Conservation (phyloP, 2,113 vertebrate genomes). For the Porphyrio hochstetteri region DNA sequence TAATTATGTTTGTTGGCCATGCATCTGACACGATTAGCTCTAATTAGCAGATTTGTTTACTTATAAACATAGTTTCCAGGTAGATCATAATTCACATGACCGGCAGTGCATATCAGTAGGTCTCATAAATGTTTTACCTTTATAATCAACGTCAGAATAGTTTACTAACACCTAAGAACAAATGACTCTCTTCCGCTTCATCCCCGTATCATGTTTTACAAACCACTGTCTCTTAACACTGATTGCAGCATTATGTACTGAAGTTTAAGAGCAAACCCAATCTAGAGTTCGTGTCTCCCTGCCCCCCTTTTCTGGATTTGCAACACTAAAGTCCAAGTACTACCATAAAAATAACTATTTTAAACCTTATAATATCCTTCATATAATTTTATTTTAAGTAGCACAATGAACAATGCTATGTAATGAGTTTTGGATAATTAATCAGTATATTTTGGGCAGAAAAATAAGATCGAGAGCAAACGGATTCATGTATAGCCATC, state of each 20-base stretch:
- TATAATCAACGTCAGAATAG: background rate
- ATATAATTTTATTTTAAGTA: slow-evolving; percentile 1
- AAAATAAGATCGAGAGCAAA: background rate
- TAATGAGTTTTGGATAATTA: background rate
- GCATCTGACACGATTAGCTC: slow-evolving; percentile 12
- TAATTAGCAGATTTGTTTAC: slow-evolving; percentile 40
- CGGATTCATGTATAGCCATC: background rate
- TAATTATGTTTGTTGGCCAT: slow-evolving; percentile 38
- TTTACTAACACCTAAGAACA: background rate
- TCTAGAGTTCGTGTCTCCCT: background rate
- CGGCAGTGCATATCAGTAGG: background rate
- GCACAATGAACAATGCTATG: background rate
- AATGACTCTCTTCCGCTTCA: background rate
- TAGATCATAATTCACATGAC: background rate
- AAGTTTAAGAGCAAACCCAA: background rate
- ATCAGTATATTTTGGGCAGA: background rate
- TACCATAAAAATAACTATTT: background rate
- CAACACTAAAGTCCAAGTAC: background rate
- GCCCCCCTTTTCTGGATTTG: background rate
- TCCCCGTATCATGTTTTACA: background rate
- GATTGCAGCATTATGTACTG: background rate
- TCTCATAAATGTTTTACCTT: background rate
- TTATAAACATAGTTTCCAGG: background rate
- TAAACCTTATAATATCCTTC: background rate
- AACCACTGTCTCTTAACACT: background rate